phyloP scores from a whole-genome alignment of 2,888 invertebrate species.

The Epiblema foenella region DNA sequence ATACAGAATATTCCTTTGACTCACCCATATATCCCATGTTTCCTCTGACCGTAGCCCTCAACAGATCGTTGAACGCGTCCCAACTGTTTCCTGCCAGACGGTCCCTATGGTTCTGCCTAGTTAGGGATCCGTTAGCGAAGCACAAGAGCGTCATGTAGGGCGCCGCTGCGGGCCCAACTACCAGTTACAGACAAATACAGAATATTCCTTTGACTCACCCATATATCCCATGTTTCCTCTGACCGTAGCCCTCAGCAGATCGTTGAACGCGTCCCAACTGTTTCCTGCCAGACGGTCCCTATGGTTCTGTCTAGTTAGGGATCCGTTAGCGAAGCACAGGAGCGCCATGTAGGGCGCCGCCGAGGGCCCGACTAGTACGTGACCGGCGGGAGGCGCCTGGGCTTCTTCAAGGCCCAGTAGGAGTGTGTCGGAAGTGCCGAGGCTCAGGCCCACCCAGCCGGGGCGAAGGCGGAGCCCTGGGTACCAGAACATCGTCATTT shows the following conservation, averaged over 20 bases:
- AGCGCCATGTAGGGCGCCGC: constrained; percentile 93
- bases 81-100: constrained; percentile 90
- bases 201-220: too few species aligned
- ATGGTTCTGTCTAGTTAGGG: constrained; percentile 94
- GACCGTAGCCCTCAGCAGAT: constrained; percentile 91
- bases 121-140: too few species aligned
- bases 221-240: constrained; percentile 97
- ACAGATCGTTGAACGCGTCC: constrained; percentile 92
- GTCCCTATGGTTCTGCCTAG: constrained; percentile 94
- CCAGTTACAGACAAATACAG: too few species aligned
- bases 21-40: constrained; percentile 96
- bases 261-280: constrained; percentile 94
- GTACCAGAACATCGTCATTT: background rate
- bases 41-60: constrained; percentile 93
- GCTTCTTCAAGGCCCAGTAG: constrained; percentile 91
- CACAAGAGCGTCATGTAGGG: too few species aligned
- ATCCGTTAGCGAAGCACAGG: constrained; percentile 97
- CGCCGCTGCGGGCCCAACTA: too few species aligned
- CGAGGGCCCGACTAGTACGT: constrained; percentile 95
- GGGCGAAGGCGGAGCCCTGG: constrained; percentile 90
- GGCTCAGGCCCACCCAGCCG: constrained; percentile 93
- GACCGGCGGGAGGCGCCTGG: constrained; percentile 89
- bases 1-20: too few species aligned
- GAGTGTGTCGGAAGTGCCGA: constrained; percentile 97
- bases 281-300: constrained; percentile 89